Percentiles rank a stretch among this genome's conserved stretches.
Evolutionary conservation across 2,888 invertebrate species (phyloP).

Genomic region (Hydrotaea diabolus): DNA sequence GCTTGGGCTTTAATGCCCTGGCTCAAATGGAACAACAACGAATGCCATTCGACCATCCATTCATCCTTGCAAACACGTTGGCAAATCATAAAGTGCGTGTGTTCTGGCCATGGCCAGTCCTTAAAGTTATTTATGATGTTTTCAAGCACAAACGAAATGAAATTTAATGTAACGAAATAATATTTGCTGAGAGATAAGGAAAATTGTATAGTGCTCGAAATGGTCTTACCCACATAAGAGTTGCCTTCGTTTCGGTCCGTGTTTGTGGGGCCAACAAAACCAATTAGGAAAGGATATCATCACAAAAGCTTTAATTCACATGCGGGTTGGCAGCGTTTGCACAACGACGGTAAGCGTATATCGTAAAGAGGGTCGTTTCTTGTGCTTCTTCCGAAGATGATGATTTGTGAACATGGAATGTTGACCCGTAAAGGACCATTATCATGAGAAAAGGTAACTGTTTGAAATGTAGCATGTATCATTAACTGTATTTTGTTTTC

Average conservation of each 20-base stretch:
- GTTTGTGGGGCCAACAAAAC: not conserved
- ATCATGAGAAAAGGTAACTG: not conserved
- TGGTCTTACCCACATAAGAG: not conserved
- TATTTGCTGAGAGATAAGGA: conserved; percentile 2
- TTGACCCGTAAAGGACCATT: not conserved
- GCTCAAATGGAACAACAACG: too few relatives aligned
- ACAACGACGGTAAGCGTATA: not conserved
- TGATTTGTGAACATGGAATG: not conserved
- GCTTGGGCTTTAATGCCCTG: too few relatives aligned
- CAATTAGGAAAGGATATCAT: conserved; percentile 3
- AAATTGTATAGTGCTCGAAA: not conserved
- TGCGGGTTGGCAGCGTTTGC: not conserved
- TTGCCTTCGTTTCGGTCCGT: not conserved
- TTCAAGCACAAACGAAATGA: not conserved
- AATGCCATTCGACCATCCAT: not conserved
- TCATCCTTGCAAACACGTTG: not conserved
- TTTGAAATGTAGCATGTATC: not conserved
- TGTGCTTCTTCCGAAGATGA: not conserved
- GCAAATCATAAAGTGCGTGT: not conserved
- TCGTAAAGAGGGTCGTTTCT: not conserved
- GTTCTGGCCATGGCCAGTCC: too few relatives aligned
- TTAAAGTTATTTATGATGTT: not conserved
- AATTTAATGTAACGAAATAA: not conserved
- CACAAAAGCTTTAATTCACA: not conserved
- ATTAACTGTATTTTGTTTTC: not conserved